phyloP scores from a whole-genome alignment of 2,888 invertebrate genomes.

The Ophion ellenae region DNA sequence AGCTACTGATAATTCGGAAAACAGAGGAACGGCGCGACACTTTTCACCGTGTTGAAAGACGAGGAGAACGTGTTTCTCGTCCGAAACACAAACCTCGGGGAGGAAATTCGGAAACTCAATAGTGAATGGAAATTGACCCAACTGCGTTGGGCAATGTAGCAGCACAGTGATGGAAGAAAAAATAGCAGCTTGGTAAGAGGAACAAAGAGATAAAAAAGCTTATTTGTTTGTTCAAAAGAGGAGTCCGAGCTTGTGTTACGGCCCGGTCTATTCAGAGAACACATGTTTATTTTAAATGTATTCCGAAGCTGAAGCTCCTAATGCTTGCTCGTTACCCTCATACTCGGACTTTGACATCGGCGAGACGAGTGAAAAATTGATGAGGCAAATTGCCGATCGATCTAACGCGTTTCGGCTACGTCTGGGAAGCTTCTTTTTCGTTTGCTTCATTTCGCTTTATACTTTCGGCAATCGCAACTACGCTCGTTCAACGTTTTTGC shows the following conservation, averaged over 20 bases:
- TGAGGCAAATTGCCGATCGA: conserved; percentile 43
- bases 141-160: conserved; percentile 4
- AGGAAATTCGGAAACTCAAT: neutral
- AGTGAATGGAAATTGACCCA: neutral
- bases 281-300: conserved; percentile 67
- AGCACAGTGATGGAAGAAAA: conserved; percentile 13
- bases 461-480: neutral
- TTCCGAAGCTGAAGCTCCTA: conserved; percentile 55
- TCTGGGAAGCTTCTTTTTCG: neutral
- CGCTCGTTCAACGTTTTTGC: neutral
- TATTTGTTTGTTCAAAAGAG: conserved; percentile 16
- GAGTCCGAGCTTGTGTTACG: neutral
- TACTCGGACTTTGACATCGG: conserved; percentile 46
- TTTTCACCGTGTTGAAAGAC: neutral
- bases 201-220: conserved; percentile 6
- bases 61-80: neutral
- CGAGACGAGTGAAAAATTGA: conserved; percentile 73
- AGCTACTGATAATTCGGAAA: neutral
- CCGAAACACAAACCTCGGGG: neutral
- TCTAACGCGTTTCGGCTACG: conserved; percentile 14
- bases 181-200: neutral
- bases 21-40: neutral
- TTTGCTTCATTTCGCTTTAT: neutral
- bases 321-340: conserved; percentile 49
- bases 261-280: conserved; percentile 1